phyloP scores from a whole-genome alignment of 2,888 invertebrate genomes.

The Eutolmus rufibarbis region DNA sequence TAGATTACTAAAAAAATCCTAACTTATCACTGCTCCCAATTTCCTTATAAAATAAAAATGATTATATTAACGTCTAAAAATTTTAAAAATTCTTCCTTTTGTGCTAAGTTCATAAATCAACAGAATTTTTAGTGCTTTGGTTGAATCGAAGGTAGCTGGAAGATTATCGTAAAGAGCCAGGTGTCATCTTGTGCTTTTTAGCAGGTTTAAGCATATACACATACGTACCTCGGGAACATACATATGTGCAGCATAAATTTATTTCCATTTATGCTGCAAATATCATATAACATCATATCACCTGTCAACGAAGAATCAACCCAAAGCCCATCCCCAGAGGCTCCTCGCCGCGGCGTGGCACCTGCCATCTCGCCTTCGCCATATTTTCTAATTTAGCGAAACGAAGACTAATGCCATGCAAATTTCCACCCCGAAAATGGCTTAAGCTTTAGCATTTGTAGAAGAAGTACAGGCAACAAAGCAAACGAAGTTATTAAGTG shows the following conservation, averaged over 20 bases:
- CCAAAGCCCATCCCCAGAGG: neutral
- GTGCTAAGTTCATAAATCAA: neutral
- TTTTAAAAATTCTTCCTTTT: neutral
- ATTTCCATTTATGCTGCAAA: neutral
- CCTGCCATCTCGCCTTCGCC: neutral
- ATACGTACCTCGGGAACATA: neutral
- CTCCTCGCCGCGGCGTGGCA: neutral
- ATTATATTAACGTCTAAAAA: too few species aligned
- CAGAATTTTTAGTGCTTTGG: neutral
- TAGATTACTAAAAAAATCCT: too few species aligned
- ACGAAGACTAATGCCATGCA: conserved; percentile 31
- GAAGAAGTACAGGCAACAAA: neutral
- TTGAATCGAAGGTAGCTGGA: neutral
- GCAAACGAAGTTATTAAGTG: conserved; percentile 21
- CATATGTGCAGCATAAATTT: neutral
- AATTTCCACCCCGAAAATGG: neutral
- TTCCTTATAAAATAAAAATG: too few species aligned
- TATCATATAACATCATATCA: neutral
- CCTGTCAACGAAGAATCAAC: neutral
- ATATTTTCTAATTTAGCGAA: conserved; percentile 4
- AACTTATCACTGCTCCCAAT: too few species aligned
- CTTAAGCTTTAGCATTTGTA: neutral
- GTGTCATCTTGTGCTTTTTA: neutral
- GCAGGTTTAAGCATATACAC: neutral
- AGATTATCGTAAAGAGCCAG: neutral